Conservation (phyloP, 2,888 invertebrate genomes). For the Drosophila peninsularis region DNA sequence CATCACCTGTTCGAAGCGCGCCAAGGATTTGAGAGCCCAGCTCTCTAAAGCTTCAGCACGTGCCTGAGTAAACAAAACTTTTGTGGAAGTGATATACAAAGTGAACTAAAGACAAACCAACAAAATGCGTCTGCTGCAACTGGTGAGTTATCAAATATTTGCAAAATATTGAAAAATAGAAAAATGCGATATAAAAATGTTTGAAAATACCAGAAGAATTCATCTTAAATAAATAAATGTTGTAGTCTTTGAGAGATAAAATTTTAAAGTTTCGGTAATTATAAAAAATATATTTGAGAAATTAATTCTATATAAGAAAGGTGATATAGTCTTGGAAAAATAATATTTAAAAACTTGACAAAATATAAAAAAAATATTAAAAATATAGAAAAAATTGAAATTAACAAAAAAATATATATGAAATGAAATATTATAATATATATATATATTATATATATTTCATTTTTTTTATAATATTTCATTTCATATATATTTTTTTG, state of each 20-base stretch:
- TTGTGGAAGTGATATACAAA: conserved; percentile 34
- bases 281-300: too few species aligned
- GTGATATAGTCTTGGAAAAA: too few species aligned
- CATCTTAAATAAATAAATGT: neutral
- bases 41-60: conserved; percentile 19
- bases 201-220: neutral
- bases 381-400: too few species aligned
- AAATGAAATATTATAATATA: too few species aligned
- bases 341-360: too few species aligned
- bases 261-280: too few species aligned
- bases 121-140: conserved; percentile 45
- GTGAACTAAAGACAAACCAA: conserved; percentile 6
- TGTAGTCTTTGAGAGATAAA: neutral
- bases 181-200: neutral
- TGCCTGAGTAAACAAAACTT: conserved; percentile 18
- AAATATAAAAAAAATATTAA: too few species aligned
- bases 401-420: too few species aligned
- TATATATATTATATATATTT: too few species aligned
- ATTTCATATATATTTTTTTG: too few species aligned
- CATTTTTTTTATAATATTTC: too few species aligned
- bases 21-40: conserved; percentile 39
- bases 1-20: conserved; percentile 13
- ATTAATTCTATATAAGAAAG: too few species aligned
- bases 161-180: neutral
- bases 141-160: conserved; percentile 44